Base-by-base conservation (phyloP, 2,888 invertebrate species). In the Dermolepida albohirtum region DNA sequence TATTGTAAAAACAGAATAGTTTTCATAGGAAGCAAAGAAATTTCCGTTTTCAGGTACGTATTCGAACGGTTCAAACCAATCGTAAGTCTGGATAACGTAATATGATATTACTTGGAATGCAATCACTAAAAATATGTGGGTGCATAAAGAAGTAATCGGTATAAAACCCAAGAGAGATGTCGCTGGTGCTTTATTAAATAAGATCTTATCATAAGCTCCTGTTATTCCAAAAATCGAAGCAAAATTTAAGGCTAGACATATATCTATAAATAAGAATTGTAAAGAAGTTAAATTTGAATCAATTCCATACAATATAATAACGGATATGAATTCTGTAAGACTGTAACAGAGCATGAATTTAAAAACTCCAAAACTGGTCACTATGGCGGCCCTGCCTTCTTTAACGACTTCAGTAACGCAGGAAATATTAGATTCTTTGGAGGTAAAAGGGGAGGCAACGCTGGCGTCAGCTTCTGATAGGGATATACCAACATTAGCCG, bases 261-360 rank as follows among this genome's bases (percentile, higher is more conserved):
- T 84, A 76, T 91, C 91, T 67, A 90, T 88, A 79, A 89, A 91
- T 0, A 91, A 82, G 77, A 89, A 91, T 76, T 91, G 87, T 50
- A 87, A 76, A 70, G 89, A 89, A 1, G 88, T 87, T 65, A 91
- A 77, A 77, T 89, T 89, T 12, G 84, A 84, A 71, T 88, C 87
- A 77, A 90, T 90, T 40, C 84, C 83, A 82, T 97, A 97, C 0
- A 97, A 85, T 57, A 97, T 90, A 75, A 96, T 92, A 34, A 96
- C 95, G 0, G 96, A 95, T 63, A 92, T 86, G 84, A 97, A 97
- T 81, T 97, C 96, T 0, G 95, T 92, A 59, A 97, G 86, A 29
- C 96, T 96, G 84, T 98, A 98, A 0, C 94, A 92, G 0, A 97
- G 93, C 97, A 98, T 98, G 86, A 96, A 97, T 78, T 98, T 98